Percentiles rank a stretch among this genome's conserved stretches.
Evolutionary conservation across 2,113 vertebrate genomes (phyloP).

Genomic region (Eulemur macaco): DNA sequence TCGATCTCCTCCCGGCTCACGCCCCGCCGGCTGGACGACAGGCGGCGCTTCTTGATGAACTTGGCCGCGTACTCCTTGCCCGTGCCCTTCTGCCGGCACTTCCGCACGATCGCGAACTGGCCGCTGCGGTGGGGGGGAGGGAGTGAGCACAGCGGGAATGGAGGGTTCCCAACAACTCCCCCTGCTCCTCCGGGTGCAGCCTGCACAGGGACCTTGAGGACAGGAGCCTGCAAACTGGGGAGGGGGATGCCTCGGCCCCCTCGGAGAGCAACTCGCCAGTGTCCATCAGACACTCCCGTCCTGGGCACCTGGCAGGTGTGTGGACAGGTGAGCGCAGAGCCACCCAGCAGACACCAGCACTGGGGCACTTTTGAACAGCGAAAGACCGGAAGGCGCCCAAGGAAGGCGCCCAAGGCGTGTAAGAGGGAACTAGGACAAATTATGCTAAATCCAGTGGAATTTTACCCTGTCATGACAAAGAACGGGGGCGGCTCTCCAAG

Average conservation of each 20-base stretch:
- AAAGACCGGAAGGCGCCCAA: neutral
- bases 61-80: slow-evolving; percentile 93
- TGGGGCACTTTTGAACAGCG: neutral
- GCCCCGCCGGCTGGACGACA: slow-evolving; percentile 95
- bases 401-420: neutral
- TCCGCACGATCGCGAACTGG: slow-evolving; percentile 97
- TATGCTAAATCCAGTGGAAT: neutral
- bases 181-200: neutral
- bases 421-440: neutral
- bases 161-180: neutral
- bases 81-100: slow-evolving; percentile 92
- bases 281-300: neutral
- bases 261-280: no score
- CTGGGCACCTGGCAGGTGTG: neutral
- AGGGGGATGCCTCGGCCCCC: neutral
- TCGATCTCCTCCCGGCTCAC: slow-evolving; percentile 98
- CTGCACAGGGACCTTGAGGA: neutral
- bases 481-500: neutral
- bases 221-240: neutral
- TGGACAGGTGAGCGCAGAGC: no score
- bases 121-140: slow-evolving; percentile 80
- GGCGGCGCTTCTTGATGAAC: slow-evolving; percentile 97
- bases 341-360: neutral
- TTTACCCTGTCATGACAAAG: neutral
- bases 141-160: fast-evolving